Conservation (phyloP, 2,113 vertebrate species). For the Crotalus tigris region DNA sequence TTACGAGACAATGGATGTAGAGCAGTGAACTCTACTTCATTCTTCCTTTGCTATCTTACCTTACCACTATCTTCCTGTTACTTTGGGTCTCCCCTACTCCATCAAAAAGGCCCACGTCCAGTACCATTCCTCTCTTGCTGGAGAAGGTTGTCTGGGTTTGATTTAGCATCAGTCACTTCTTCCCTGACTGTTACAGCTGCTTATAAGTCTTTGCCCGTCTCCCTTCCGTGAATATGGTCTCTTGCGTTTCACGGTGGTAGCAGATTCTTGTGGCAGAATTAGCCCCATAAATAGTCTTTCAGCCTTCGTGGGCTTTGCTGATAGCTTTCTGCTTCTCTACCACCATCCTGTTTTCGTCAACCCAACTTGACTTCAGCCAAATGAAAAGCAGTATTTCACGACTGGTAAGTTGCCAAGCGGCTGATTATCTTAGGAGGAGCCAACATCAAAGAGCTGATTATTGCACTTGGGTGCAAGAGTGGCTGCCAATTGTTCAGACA, state of each 20-base stretch:
- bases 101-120: neutral
- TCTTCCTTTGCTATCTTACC: neutral
- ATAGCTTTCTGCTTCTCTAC: slow-evolving; percentile 45
- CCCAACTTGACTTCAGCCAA: neutral
- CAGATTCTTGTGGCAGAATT: slow-evolving; percentile 44
- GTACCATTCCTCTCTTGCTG: slow-evolving; percentile 13
- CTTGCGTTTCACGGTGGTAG: slow-evolving; percentile 9
- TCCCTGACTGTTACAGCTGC: slow-evolving; percentile 55
- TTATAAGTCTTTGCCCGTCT: slow-evolving; percentile 49
- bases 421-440: neutral
- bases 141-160: slow-evolving; percentile 41
- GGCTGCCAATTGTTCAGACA: neutral
- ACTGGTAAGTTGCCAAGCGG: neutral
- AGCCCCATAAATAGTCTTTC: slow-evolving; percentile 55
- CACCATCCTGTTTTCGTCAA: neutral
- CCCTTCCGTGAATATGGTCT: slow-evolving; percentile 39
- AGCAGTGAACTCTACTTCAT: neutral
- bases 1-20: neutral
- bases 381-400: too few species aligned
- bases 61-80: neutral
- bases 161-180: slow-evolving; percentile 47
- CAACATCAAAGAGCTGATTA: neutral
- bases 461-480: neutral
- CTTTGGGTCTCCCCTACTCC: neutral
- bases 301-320: slow-evolving; percentile 35